Base-by-base conservation (phyloP, 1,140 invertebrate genomes). In the Pogonus chalceus region DNA sequence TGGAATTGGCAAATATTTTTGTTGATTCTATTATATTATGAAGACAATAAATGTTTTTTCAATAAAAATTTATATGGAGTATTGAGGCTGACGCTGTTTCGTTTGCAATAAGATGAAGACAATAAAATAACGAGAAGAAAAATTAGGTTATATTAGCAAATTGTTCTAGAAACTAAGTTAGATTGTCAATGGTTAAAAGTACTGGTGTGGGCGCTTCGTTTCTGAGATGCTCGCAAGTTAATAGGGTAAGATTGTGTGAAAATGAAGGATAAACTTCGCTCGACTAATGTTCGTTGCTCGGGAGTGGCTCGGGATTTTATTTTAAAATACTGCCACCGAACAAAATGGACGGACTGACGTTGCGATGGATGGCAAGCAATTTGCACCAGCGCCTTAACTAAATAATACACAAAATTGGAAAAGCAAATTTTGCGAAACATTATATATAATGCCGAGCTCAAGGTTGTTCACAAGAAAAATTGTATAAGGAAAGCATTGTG, bases 171-270 rank as follows among this genome's bases (percentile, higher is more conserved):
- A n/a, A n/a, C n/a, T n/a, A n/a, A n/a, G n/a, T n/a, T n/a, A n/a
- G n/a, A n/a, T n/a, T n/a, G n/a, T n/a, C n/a, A n/a, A n/a, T n/a
- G n/a, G n/a, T n/a, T n/a, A n/a, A n/a, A n/a, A n/a, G n/a, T n/a
- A n/a, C n/a, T n/a, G n/a, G n/a, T n/a, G n/a, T n/a, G n/a, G n/a
- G n/a, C n/a, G n/a, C n/a, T n/a, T n/a, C n/a, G n/a, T n/a, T n/a
- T n/a, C n/a, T n/a, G 9, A 43, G 37, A 43, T 43, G 37, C 37
- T 43, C 18, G 37, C 37, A 43, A 43, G 37, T 12, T 43, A 43
- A 43, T 43, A 18, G 37, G 37, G 18, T 43, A 43, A 43, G 37
- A 43, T 43, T 43, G 37, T 43, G 37, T 43, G 37, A 43, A 43
- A 43, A 43, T 43, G 37, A 43, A 43, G 37, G 37, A 43, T 43